Evolutionary conservation across 1,140 invertebrate species (phyloP).

Genomic region (Drosophila hydei): DNA sequence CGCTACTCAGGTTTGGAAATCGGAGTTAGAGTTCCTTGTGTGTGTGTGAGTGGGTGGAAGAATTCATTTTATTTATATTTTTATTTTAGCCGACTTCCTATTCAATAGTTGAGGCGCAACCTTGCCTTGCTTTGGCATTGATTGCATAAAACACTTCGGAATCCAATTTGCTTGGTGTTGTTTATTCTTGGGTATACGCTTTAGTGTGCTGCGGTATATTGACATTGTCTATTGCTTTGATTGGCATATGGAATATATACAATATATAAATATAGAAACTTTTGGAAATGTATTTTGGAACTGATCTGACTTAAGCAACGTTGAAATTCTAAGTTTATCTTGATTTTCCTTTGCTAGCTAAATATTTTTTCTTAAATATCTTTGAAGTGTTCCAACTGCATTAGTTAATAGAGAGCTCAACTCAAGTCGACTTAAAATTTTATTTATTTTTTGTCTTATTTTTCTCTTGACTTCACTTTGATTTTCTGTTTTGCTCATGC

Average conservation of each 20-base stretch:
- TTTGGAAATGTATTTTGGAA: too few species aligned
- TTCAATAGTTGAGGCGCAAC: neutral
- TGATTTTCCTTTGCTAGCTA: too few species aligned
- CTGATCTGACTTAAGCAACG: too few species aligned
- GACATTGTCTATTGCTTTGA: neutral
- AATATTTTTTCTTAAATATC: too few species aligned
- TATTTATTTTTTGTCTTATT: constrained; percentile 4
- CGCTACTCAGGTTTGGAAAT: constrained; percentile 18
- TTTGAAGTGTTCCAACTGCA: neutral
- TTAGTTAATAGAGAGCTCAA: constrained; percentile 7
- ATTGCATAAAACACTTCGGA: constrained; percentile 5
- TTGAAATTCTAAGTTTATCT: too few species aligned
- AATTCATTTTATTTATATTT: neutral
- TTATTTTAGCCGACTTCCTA: neutral
- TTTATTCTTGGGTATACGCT: neutral
- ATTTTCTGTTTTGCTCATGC: constrained; percentile 10
- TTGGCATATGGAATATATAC: neutral
- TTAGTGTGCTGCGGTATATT: neutral
- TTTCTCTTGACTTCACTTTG: constrained; percentile 5
- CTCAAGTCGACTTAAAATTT: neutral
- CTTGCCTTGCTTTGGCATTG: constrained; percentile 19
- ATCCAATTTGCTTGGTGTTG: neutral
- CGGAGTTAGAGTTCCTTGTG: neutral
- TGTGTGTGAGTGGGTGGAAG: neutral
- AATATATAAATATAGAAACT: too few species aligned